phyloP scores from a whole-genome alignment of 2,888 invertebrate species.

The Spodoptera exigua region DNA sequence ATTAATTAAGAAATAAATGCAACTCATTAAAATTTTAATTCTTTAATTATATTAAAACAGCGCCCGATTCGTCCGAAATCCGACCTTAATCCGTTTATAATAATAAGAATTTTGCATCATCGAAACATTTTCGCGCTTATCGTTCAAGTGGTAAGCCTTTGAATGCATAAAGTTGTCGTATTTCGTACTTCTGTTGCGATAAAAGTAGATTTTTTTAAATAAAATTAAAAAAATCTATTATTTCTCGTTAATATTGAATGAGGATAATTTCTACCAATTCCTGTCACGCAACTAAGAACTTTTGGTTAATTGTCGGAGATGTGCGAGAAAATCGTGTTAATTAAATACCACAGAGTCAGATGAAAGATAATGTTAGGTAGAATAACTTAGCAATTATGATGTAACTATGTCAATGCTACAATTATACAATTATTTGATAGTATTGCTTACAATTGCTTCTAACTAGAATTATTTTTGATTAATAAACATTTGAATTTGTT shows the following conservation, averaged over 20 bases:
- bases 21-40: conserved; percentile 18
- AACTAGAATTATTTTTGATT: too few species aligned
- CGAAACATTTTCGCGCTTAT: conserved; percentile 27
- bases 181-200: conserved; percentile 51
- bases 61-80: conserved; percentile 10
- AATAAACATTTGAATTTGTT: too few species aligned
- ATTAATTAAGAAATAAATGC: conserved; percentile 22
- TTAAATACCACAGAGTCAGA: conserved; percentile 10
- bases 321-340: conserved; percentile 33
- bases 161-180: conserved; percentile 29
- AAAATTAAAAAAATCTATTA: conserved; percentile 67
- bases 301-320: conserved; percentile 25
- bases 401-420: background rate
- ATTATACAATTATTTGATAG: too few species aligned
- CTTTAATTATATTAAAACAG: conserved; percentile 19
- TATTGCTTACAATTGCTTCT: too few species aligned
- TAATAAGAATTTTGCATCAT: conserved; percentile 28
- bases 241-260: conserved; percentile 64
- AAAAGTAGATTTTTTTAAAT: conserved; percentile 57
- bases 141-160: conserved; percentile 21
- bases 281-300: conserved; percentile 50
- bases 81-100: conserved; percentile 16
- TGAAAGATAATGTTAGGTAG: conserved; percentile 25
- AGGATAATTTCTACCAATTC: conserved; percentile 8
- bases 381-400: background rate